phyloP scores from a whole-genome alignment of 2,113 vertebrate genomes.

The Pao palembangensis region DNA sequence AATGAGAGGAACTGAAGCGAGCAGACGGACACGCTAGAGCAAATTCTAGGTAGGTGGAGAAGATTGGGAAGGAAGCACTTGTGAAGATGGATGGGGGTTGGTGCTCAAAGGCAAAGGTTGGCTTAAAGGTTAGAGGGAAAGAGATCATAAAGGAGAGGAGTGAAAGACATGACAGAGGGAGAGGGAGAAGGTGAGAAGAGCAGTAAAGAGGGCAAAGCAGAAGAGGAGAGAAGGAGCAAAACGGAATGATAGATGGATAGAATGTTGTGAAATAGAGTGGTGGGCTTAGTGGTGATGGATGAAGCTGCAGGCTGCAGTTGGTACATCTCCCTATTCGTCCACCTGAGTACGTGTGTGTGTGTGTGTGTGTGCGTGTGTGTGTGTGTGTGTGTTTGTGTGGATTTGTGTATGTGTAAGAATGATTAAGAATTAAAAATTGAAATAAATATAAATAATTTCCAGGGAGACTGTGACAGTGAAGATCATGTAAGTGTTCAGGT shows the following conservation, averaged over 20 bases:
- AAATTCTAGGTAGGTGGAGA: conserved; percentile 45
- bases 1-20: conserved; percentile 50
- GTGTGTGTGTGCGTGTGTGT: conserved; percentile 15
- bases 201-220: background rate
- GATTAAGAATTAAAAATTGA: background rate
- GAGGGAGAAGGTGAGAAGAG: background rate
- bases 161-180: conserved; percentile 38
- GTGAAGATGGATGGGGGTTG: conserved; percentile 21
- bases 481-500: no score
- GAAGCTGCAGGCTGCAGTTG: conserved; percentile 30
- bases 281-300: conserved; percentile 63
- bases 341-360: background rate
- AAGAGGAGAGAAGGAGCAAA: conserved; percentile 12
- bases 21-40: conserved; percentile 22
- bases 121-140: conserved; percentile 53
- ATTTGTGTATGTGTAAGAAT: background rate
- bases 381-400: conserved; percentile 9
- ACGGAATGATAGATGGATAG: conserved; percentile 60
- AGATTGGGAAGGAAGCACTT: conserved; percentile 34
- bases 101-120: conserved; percentile 48
- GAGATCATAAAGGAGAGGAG: conserved; percentile 34
- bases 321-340: conserved; percentile 12
- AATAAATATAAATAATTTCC: no score
- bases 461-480: no score
- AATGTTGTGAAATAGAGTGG: conserved; percentile 48